Evolutionary conservation across 2,113 vertebrate genomes (phyloP).

Genomic region (Procavia capensis): DNA sequence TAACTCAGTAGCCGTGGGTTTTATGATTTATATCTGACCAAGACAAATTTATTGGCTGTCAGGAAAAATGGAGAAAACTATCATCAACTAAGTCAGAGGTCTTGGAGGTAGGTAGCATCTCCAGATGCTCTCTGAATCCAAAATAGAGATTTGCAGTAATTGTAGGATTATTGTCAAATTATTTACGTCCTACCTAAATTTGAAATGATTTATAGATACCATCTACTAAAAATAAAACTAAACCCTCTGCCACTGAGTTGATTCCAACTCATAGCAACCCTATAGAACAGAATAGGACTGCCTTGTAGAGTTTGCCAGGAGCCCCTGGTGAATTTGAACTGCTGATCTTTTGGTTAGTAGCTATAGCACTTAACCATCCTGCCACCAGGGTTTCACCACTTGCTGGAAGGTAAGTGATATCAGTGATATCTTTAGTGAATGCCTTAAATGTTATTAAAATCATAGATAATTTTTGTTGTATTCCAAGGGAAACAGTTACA

Average conservation of each 20-base stretch:
- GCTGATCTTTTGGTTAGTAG: no score
- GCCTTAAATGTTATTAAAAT: background rate
- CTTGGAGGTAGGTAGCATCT: background rate
- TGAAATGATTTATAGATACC: background rate
- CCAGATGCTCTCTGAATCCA: background rate
- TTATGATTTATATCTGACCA: background rate
- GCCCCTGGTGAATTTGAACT: no score
- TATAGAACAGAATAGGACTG: no score
- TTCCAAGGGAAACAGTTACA: background rate
- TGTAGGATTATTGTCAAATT: background rate
- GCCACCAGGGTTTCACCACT: no score
- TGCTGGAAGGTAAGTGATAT: background rate
- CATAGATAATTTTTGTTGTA: background rate
- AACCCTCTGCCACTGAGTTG: no score
- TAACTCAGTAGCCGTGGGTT: no score
- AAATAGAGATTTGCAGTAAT: background rate
- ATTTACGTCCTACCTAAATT: background rate
- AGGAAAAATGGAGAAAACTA: background rate
- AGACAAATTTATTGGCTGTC: background rate
- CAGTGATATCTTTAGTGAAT: constrained; percentile 13
- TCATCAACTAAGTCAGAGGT: background rate
- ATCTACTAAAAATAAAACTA: no score
- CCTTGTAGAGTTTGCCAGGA: no score
- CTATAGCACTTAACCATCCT: no score
- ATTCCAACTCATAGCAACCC: no score